Evolutionary conservation across 2,888 invertebrate genomes (phyloP).

Genomic region (Arge pagana): DNA sequence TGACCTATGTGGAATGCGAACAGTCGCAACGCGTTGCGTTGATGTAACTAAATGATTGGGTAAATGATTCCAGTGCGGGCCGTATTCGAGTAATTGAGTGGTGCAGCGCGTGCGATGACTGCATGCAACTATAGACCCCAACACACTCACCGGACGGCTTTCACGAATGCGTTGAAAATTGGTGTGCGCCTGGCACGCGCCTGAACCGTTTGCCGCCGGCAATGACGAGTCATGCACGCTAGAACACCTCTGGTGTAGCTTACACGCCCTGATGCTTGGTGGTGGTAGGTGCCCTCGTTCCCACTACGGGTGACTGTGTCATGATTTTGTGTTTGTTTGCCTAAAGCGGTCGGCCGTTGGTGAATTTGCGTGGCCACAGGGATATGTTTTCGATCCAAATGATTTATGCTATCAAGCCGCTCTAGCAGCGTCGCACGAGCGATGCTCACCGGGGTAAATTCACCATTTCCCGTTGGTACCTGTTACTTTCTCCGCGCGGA

Average conservation of each 20-base stretch:
- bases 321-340: slow-evolving; percentile 58
- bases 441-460: no score
- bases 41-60: slow-evolving; percentile 60
- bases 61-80: slow-evolving; percentile 58
- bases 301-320: slow-evolving; percentile 29
- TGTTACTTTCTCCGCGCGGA: no score
- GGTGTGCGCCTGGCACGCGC: slow-evolving; percentile 54
- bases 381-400: slow-evolving; percentile 59
- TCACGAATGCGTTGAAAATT: background rate
- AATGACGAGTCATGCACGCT: slow-evolving; percentile 58
- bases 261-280: slow-evolving; percentile 14
- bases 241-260: slow-evolving; percentile 50
- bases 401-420: slow-evolving; percentile 49
- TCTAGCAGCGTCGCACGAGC: background rate
- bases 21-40: slow-evolving; percentile 49
- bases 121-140: slow-evolving; percentile 21
- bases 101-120: slow-evolving; percentile 44
- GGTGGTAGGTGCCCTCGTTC: background rate
- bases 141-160: slow-evolving; percentile 8
- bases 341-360: slow-evolving; percentile 55
- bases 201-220: slow-evolving; percentile 47
- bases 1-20: slow-evolving; percentile 33
- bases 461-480: no score
- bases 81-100: slow-evolving; percentile 57
- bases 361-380: slow-evolving; percentile 57